These are phyloP conservation scores for Microctonus aethiopoides DNA, from an alignment of 2,888 invertebrate genomes.

Conservation along the genomic window DNA sequence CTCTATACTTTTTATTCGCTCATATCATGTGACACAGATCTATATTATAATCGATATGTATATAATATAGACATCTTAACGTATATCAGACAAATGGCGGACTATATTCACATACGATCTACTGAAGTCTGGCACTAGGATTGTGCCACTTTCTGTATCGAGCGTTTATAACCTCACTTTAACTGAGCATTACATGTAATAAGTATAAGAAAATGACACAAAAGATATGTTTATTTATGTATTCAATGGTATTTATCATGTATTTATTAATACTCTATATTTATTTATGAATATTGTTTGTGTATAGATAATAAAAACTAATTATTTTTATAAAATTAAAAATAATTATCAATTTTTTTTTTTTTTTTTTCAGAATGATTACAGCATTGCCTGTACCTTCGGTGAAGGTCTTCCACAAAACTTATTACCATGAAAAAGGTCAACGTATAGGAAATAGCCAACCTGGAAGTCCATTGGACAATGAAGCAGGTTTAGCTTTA, in stretches of 20 bases:
- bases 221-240: background rate
- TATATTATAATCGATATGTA: conserved; percentile 14
- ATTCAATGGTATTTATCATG: too few species aligned
- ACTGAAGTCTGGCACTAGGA: conserved; percentile 25
- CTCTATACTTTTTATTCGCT: background rate
- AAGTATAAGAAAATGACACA: background rate
- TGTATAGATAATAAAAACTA: too few species aligned
- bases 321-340: too few species aligned
- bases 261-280: too few species aligned
- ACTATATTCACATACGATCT: conserved; percentile 27
- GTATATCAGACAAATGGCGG: conserved; percentile 23
- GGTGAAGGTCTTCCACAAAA: conserved; percentile 64
- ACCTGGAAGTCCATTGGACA: conserved; percentile 61
- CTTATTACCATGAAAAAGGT: conserved; percentile 62
- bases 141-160: conserved; percentile 28
- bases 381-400: conserved; percentile 63
- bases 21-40: conserved; percentile 30
- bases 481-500: conserved; percentile 58
- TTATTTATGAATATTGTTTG: too few species aligned
- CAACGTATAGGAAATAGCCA: conserved; percentile 59
- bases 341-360: conserved; percentile 32
- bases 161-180: background rate
- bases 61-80: conserved; percentile 18
- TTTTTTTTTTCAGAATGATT: conserved; percentile 57
- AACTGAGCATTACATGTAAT: background rate